phyloP scores from a whole-genome alignment of 2,888 invertebrate species.

The Tillus elongatus region DNA sequence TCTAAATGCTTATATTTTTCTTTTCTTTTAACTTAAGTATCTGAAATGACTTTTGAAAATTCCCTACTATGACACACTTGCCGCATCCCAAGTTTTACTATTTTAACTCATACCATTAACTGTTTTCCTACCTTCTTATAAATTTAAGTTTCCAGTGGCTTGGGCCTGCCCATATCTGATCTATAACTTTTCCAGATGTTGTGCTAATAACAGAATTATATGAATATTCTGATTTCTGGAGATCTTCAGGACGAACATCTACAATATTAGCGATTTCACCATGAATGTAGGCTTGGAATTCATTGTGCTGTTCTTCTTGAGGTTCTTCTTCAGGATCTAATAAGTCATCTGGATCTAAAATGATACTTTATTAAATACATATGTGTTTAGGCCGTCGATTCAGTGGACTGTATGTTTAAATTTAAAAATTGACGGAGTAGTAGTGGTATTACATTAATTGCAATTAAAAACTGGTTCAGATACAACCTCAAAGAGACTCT shows the following conservation, averaged over 20 bases:
- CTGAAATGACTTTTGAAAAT: too few relatives aligned
- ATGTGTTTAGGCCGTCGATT: too few relatives aligned
- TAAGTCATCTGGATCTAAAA: neutral
- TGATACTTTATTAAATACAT: neutral
- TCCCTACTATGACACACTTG: too few relatives aligned
- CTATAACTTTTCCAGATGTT: conserved; percentile 29
- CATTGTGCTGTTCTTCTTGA: conserved; percentile 32
- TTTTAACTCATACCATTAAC: too few relatives aligned
- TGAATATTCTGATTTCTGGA: conserved; percentile 57
- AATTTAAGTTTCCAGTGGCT: conserved; percentile 70
- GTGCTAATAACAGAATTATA: conserved; percentile 51
- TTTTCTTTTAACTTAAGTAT: too few relatives aligned
- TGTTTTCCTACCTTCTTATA: conserved; percentile 19
- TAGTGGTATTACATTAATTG: too few relatives aligned
- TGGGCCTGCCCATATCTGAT: conserved; percentile 68
- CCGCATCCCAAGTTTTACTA: too few relatives aligned
- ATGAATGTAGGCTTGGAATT: conserved; percentile 36
- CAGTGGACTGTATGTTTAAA: too few relatives aligned
- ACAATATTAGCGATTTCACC: conserved; percentile 42
- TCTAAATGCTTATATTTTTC: too few relatives aligned
- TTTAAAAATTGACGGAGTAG: too few relatives aligned
- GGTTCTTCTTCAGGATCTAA: conserved; percentile 34
- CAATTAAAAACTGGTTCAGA: too few relatives aligned
- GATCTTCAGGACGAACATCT: conserved; percentile 49
- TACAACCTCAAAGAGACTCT: too few relatives aligned